A percentile compares a stretch with the other conserved stretches of the same genome.
Conservation (phyloP, 2,888 invertebrate genomes). For the Agrotis puta region DNA sequence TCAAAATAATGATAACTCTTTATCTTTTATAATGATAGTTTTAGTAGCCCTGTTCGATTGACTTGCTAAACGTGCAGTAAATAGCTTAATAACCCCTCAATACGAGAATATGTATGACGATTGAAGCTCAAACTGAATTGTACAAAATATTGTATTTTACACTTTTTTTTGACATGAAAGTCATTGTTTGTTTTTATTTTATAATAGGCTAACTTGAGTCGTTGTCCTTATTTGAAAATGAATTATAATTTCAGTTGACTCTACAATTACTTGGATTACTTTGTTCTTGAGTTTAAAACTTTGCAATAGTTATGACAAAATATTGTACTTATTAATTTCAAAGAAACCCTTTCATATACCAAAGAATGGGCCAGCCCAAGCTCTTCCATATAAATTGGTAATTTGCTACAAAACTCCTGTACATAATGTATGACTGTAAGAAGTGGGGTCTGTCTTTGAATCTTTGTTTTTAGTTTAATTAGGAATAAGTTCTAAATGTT, state of each 20-base stretch:
- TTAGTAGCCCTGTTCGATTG: constrained; percentile 58
- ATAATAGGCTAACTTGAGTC: constrained; percentile 31
- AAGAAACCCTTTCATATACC: constrained; percentile 56
- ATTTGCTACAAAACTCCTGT: constrained; percentile 47
- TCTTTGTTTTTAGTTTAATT: constrained; percentile 59
- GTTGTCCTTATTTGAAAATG: constrained; percentile 21
- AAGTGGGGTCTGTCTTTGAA: constrained; percentile 57
- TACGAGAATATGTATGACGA: constrained; percentile 53
- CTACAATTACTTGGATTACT: constrained; percentile 20
- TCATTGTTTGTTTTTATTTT: constrained; percentile 48
- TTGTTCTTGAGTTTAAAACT: constrained; percentile 12
- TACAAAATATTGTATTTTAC: constrained; percentile 49
- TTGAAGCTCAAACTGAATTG: constrained; percentile 57
- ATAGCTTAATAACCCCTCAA: constrained; percentile 46
- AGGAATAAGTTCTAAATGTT: constrained; percentile 62
- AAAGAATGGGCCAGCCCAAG: constrained; percentile 54
- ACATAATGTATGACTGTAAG: constrained; percentile 59
- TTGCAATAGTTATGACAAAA: constrained; percentile 24
- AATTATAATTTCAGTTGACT: constrained; percentile 25
- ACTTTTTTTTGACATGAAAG: constrained; percentile 39
- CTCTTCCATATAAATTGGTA: constrained; percentile 51
- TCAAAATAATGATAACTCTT: constrained; percentile 8
- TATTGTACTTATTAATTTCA: constrained; percentile 48
- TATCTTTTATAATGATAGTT: constrained; percentile 29
- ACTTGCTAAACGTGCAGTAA: constrained; percentile 56